These are phyloP conservation scores for Limosa lapponica DNA, from an alignment of 2,797 vertebrate species.

Conservation along the genomic window DNA sequence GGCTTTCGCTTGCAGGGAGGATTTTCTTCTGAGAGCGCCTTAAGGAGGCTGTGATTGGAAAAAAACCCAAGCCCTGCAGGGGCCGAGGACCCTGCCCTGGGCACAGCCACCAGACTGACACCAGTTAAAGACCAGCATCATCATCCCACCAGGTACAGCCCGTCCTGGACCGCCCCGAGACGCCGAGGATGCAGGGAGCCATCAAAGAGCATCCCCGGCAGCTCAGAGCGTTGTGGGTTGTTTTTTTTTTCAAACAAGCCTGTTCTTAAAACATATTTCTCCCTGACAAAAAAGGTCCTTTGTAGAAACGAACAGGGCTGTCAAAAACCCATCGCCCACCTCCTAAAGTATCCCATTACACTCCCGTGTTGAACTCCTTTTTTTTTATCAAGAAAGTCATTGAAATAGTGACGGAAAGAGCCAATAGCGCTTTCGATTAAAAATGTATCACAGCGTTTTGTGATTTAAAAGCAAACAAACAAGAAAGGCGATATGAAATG, in stretches of 20 bases:
- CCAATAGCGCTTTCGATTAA: slow-evolving; percentile 46
- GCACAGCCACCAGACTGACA: neutral
- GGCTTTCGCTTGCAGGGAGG: neutral
- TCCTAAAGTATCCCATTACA: slow-evolving; percentile 46
- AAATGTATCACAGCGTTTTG: slow-evolving; percentile 59
- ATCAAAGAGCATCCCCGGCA: neutral
- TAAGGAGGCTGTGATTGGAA: neutral
- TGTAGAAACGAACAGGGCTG: slow-evolving; percentile 19
- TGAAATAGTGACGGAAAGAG: slow-evolving; percentile 18
- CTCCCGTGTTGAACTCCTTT: slow-evolving; percentile 7
- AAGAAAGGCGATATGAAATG: slow-evolving; percentile 25
- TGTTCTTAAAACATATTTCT: neutral
- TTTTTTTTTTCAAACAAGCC: neutral
- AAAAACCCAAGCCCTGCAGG: neutral
- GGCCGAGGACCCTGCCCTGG: neutral
- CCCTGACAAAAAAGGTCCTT: slow-evolving; percentile 20
- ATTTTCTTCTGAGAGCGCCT: neutral
- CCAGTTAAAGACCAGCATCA: neutral
- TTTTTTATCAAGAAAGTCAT: neutral
- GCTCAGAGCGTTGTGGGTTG: neutral
- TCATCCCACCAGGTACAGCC: neutral
- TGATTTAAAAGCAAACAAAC: slow-evolving; percentile 60
- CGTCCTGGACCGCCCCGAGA: fast-evolving
- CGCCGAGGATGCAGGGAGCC: neutral
- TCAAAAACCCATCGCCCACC: slow-evolving; percentile 5